Evolutionary conservation across 2,888 invertebrate genomes (phyloP), one percentile per base, ranked within the genome.

Genomic region (Euclidia mi): DNA sequence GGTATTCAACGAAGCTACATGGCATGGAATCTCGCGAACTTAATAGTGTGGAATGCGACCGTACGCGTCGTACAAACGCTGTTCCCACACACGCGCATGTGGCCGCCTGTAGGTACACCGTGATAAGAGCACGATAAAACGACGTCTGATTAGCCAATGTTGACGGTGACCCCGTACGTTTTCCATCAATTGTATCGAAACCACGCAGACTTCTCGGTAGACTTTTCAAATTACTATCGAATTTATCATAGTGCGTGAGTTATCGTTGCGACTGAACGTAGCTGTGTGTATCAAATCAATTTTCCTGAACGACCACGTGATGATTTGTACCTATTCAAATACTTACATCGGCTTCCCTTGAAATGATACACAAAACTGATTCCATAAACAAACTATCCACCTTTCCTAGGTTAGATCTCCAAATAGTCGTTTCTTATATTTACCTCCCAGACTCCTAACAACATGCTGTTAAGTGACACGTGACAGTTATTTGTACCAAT

Each of bases 41-140:
- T 91, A 91, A 91, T 91, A 89, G 89, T 84, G 80, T 79, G 91
- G 91, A 90, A 90, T 90, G 90, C 87, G 89, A 87, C 81, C 84
- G 81, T 79, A 82, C 71, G 76, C 74, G 68, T 76, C 76, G 79
- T 77, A 79, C 81, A 56, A 68, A 80, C 79, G 81, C 68, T 81
- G 68, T 78, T 75, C 82, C 74, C 80, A 86, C 81, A 87, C 82
- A 82, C 69, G 75, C 81, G 78, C 78, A 77, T 78, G 77, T 80
- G 78, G 78, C 71, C 78, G 66, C 76, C 78, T 51, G 78, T 12
- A 34, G 34, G 34, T 72, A 76, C 69, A 70, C 63, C 57, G 67
- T 89, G 93, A 94, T 92, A 93, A 94, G 83, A 84, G 79, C 76
- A 66, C 88, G 93, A 92, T 94, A 93, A 90, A 88, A 84, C 84